phyloP scores from a whole-genome alignment of 2,888 invertebrate genomes.

The Epistrophe eligans region DNA sequence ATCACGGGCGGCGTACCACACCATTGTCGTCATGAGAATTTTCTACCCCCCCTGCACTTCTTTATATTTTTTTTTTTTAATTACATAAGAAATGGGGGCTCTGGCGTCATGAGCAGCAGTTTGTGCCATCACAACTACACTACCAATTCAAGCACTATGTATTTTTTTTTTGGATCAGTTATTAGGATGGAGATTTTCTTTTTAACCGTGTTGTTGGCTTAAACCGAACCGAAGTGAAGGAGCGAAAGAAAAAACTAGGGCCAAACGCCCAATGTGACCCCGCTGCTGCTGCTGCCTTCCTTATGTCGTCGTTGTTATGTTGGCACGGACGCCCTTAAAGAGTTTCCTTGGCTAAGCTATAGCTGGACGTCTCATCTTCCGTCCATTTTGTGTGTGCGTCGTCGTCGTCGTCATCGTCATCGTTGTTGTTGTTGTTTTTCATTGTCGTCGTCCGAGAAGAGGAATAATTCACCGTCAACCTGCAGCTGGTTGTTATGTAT shows the following conservation, averaged over 20 bases:
- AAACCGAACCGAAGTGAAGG: conserved; percentile 53
- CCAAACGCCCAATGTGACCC: conserved; percentile 60
- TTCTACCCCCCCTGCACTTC: conserved; percentile 16
- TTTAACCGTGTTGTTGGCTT: conserved; percentile 45
- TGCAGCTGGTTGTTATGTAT: conserved; percentile 57
- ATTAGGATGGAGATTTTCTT: conserved; percentile 65
- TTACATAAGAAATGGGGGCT: conserved; percentile 71
- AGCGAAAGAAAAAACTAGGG: conserved; percentile 50
- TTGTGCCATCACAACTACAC: conserved; percentile 47
- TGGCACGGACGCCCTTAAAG: conserved; percentile 57
- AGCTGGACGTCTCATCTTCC: conserved; percentile 37
- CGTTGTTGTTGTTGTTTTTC: background rate
- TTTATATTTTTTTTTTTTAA: conserved; percentile 58
- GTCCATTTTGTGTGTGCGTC: conserved; percentile 46
- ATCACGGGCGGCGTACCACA: conserved; percentile 61
- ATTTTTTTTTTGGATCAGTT: conserved; percentile 54
- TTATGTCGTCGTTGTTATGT: conserved; percentile 38
- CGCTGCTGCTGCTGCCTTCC: conserved; percentile 23
- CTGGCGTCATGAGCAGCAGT: conserved; percentile 70
- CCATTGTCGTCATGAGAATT: conserved; percentile 65
- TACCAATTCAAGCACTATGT: conserved; percentile 60
- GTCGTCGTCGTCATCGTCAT: conserved; percentile 41
- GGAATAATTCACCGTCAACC: conserved; percentile 70
- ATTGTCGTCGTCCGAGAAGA: conserved; percentile 25
- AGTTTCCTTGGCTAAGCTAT: conserved; percentile 51